Evolutionary conservation across 2,797 vertebrate genomes (phyloP).

Genomic region (Cynopterus sphinx): DNA sequence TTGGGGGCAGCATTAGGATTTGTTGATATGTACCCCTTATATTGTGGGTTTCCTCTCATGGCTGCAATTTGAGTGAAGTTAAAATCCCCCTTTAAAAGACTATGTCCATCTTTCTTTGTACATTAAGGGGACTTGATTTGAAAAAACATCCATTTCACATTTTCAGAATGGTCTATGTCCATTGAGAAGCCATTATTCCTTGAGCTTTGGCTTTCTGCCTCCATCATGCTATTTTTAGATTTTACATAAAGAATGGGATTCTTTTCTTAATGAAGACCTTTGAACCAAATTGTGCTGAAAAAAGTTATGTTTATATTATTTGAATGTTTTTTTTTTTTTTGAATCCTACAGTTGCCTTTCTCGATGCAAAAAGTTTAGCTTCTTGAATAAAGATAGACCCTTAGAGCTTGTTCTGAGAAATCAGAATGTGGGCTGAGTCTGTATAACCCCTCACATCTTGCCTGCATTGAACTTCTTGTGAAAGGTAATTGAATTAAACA

Average conservation of each 20-base stretch:
- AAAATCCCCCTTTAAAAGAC: background rate
- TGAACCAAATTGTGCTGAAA: background rate
- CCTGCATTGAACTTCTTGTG: background rate
- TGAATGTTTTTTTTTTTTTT: background rate
- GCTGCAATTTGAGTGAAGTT: background rate
- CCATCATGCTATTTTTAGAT: conserved; percentile 25
- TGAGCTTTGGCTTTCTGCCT: background rate
- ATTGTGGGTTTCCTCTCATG: background rate
- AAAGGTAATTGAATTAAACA: background rate
- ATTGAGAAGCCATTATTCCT: background rate
- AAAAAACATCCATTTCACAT: background rate
- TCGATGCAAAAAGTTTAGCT: background rate
- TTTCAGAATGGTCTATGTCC: background rate
- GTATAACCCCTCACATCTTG: background rate
- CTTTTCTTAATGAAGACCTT: background rate
- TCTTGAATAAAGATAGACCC: background rate
- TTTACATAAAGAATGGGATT: conserved; percentile 5
- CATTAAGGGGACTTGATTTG: background rate
- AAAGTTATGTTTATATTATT: background rate
- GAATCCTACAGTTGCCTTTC: background rate
- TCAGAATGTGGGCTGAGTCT: background rate
- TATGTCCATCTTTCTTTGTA: background rate
- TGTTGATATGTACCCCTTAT: background rate
- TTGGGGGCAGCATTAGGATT: conserved; percentile 59
- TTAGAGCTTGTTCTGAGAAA: conserved; percentile 3